Evolutionary conservation across 2,113 vertebrate species (phyloP).

Genomic region (Porphyrio hochstetteri): DNA sequence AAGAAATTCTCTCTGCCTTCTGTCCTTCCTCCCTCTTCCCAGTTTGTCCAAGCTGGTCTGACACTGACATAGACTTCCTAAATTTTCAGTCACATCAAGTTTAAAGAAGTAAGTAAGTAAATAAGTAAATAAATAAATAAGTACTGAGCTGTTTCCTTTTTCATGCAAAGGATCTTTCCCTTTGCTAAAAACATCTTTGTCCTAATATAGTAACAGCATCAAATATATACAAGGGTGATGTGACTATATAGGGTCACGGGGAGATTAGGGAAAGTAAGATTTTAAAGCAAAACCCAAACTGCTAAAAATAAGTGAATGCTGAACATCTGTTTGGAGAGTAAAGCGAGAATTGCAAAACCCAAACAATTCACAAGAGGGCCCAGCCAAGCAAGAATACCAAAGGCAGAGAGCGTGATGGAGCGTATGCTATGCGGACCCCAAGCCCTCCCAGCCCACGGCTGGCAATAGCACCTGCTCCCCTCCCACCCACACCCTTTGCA

Average conservation of each 20-base stretch:
- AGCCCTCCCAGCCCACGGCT: fast-evolving
- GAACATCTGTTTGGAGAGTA: conserved; percentile 11
- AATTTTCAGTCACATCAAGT: not conserved
- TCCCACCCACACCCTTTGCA: not conserved
- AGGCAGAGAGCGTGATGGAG: not conserved
- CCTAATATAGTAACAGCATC: conserved; percentile 43
- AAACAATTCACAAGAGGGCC: conserved; percentile 1
- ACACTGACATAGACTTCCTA: not conserved
- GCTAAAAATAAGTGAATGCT: conserved; percentile 23
- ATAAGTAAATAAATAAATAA: not conserved
- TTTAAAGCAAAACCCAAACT: conserved; percentile 22
- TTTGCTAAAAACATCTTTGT: conserved; percentile 18
- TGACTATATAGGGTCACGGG: conserved; percentile 1
- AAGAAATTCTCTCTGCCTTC: not conserved
- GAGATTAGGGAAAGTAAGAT: conserved; percentile 9
- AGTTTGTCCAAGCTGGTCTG: not conserved
- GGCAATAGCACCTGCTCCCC: not conserved
- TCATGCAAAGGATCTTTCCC: not conserved
- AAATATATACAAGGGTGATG: not conserved
- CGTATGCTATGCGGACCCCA: not conserved
- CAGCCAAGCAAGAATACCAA: not conserved
- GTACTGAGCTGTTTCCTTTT: not conserved
- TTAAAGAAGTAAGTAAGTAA: not conserved
- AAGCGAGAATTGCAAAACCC: not conserved
- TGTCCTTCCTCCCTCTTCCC: not conserved